Percentiles rank a stretch among this genome's conserved stretches.
These are phyloP conservation scores for Porites cylindrica DNA, from an alignment of 92 coral and sea anemone species.

Conservation along the genomic window DNA sequence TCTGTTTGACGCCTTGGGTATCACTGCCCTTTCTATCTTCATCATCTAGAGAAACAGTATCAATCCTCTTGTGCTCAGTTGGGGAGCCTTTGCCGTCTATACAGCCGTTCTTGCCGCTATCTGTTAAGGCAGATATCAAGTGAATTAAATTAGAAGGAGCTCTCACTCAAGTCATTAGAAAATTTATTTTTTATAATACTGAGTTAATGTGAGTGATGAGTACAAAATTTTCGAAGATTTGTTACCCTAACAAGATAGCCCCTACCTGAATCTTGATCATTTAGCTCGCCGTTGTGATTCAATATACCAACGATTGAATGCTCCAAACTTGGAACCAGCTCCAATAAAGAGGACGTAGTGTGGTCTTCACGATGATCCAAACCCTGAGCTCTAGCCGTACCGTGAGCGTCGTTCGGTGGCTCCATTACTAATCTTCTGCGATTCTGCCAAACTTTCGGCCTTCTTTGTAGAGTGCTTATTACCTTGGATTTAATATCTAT, in stretches of 20 bases:
- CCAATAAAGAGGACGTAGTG: conserved; percentile 85
- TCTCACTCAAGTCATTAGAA: conserved; percentile 96
- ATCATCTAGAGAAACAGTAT: conserved; percentile 87
- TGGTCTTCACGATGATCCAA: conserved; percentile 82
- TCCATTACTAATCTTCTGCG: conserved; percentile 99
- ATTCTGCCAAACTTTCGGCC: conserved; percentile 97
- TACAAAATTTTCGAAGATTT: conserved; percentile 88
- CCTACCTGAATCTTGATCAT: conserved; percentile 87
- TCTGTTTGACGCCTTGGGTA: conserved; percentile 95
- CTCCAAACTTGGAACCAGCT: conserved; percentile 97
- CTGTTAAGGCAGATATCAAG: conserved; percentile 77
- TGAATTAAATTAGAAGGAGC: conserved; percentile 93
- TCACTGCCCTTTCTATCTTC: conserved; percentile 87
- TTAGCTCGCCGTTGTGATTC: conserved; percentile 91
- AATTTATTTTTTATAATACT: conserved; percentile 91
- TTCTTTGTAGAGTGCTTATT: conserved; percentile 99
- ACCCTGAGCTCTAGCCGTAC: conserved; percentile 78
- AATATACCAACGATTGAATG: conserved; percentile 95
- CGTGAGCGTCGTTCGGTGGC: conserved; percentile 92
- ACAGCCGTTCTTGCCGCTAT: conserved; percentile 89
- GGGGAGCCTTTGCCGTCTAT: conserved; percentile 94
- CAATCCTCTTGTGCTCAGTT: conserved; percentile 89
- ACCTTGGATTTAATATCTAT: conserved; percentile 97
- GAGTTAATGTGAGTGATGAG: conserved; percentile 98
- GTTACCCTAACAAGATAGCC: conserved; percentile 93